Conservation (phyloP, 2,888 invertebrate species). For the Creontiades dilutus region DNA sequence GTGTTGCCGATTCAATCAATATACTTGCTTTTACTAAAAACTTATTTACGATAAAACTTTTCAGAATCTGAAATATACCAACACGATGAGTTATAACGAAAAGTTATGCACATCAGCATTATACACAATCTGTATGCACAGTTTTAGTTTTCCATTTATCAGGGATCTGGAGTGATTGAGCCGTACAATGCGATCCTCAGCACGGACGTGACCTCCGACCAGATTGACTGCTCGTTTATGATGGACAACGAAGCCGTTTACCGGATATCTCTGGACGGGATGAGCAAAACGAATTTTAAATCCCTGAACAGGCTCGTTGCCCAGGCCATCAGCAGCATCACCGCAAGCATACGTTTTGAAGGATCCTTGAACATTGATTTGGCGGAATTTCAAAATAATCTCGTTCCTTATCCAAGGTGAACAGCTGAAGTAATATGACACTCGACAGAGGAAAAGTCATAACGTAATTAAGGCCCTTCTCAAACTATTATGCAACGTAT, state of each 20-base stretch:
- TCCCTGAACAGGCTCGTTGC: conserved; percentile 91
- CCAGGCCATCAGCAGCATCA: conserved; percentile 85
- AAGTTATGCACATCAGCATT: too few relatives aligned
- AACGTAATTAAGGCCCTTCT: too few relatives aligned
- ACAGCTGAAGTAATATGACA: too few relatives aligned
- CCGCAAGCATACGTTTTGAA: conserved; percentile 91
- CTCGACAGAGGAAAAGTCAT: too few relatives aligned
- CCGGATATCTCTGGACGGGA: conserved; percentile 91
- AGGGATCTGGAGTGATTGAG: conserved; percentile 89
- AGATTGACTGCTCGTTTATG: conserved; percentile 95
- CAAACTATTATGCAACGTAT: too few relatives aligned
- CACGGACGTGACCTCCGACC: conserved; percentile 92
- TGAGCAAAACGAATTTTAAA: conserved; percentile 90
- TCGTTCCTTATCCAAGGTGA: conserved; percentile 91
- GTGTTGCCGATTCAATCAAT: too few relatives aligned
- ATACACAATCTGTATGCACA: too few relatives aligned
- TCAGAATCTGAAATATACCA: too few relatives aligned
- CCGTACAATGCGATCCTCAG: conserved; percentile 95
- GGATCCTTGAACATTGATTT: conserved; percentile 86
- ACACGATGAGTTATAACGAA: too few relatives aligned
- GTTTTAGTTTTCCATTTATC: background rate
- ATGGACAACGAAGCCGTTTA: conserved; percentile 97
- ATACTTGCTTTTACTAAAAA: too few relatives aligned
- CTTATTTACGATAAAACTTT: too few relatives aligned
- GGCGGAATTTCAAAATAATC: conserved; percentile 84